Evolutionary conservation across 2,113 vertebrate species (phyloP), one percentile per base, ranked within the genome.

Genomic region (Cebidichthys violaceus): DNA sequence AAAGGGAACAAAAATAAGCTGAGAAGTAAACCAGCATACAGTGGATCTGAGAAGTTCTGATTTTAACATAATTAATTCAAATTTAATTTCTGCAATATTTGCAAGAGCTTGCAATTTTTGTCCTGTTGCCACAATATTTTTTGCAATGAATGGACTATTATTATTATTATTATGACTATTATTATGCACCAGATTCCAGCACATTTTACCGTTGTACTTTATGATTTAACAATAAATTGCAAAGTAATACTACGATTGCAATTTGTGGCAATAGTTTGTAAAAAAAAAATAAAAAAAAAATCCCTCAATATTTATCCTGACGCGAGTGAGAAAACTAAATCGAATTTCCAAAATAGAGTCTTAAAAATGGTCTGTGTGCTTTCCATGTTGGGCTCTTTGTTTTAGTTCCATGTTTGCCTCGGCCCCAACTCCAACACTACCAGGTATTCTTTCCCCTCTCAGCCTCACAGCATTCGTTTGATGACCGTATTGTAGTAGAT

Each of bases 401-500:
- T 77, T 52, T 27, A 31, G 31, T 67, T 82, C 4, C 67, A 69
- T 74, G 50, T 79, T 82, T 73, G 33, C 39, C 35, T 2, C 13
- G n/a, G 64, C 75, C 37, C 69, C 73, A 57, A 3, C 67, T 67
- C 65, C 71, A 82, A 57, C 70, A 15, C 55, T 15, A n/a, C 15
- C 70, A 64, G n/a, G 85, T 52, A 60, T 17, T 18, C 33, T 50
- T 13, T 70, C 35, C 70, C 47, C 11, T 20, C 57, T n/a, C 65
- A 57, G 64, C 3, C 52, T 73, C 59, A 60, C 47, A 15, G 52
- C 35, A 39, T 83, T 81, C 70, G 54, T 81, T 83, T 88, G 84
- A 83, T 81, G 54, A 71, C n/a, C 11, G 11, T 18, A 27, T 4
- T 70, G 71, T 59, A 35, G 50, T 33, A 41, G 72, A 81, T 55